Evolutionary conservation across 2,797 vertebrate species (phyloP), one percentile per base, ranked within the genome.

Genomic region (Micrastur ruficollis): DNA sequence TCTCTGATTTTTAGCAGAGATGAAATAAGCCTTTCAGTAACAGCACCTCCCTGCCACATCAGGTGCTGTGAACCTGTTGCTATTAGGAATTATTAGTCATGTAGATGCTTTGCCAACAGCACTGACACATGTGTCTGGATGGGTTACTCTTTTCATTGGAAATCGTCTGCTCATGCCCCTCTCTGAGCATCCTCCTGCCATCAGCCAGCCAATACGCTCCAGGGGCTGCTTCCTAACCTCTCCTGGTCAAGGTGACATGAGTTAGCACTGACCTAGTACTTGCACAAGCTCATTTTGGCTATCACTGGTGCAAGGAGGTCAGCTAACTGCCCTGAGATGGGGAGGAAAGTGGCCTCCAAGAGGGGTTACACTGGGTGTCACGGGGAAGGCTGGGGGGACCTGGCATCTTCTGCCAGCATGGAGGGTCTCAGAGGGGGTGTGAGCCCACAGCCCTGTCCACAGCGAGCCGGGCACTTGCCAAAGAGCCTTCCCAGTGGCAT

Each of bases 1-100:
- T 13, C 74, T 89, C 42, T 76, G 81, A 92, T 67, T 74, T 94
- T 82, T 36, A 67, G 61, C 32, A 74, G 83, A 73, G 83, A 22
- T 76, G n/a, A 82, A 93, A 80, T 25, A 63, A 82, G 8, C 83
- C 21, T 74, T 82, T 65, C 67, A 86, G 71, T 49, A 38, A 17
- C 74, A 93, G 73, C 78, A 94, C 83, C 89, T 94, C 89, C 90
- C 92, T 85, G 59, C 31, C 81, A 63, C 83, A 40, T 25, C 71
- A 65, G 86, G 8, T 56, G 66, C 55, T 66, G 31, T 59, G 70
- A 91, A 75, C 76, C 63, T 90, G 91, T 12, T 68, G 70, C 32
- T 90, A 0, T 70, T 65, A 86, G 56, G 74, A 92, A 40, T 67
- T 81, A 50, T 78, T 85, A 83, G 36, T 83, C 91, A 88, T 0